These are phyloP conservation scores for Calliphora vomitoria DNA, from an alignment of 2,888 invertebrate species.

Conservation along the genomic window DNA sequence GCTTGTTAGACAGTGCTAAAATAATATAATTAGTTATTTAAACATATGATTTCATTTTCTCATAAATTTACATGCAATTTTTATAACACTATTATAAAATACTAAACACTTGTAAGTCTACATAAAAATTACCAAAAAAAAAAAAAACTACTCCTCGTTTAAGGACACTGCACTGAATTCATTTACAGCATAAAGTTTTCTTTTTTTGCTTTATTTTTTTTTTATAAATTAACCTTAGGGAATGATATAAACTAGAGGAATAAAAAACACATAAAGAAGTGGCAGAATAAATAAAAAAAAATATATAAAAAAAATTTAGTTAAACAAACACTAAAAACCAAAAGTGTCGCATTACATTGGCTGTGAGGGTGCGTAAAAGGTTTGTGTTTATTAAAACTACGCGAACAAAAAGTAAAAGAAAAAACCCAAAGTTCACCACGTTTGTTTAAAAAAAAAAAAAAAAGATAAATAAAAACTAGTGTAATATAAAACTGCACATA, in stretches of 20 bases:
- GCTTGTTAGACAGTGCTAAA: too few species aligned
- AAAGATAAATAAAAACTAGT: constrained; percentile 5
- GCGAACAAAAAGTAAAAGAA: not conserved
- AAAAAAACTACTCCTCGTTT: not conserved
- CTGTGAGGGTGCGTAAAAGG: constrained; percentile 57
- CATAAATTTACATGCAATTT: not conserved
- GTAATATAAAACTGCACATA: constrained; percentile 22
- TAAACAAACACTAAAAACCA: constrained; percentile 51
- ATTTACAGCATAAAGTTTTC: not conserved
- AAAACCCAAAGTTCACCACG: not conserved
- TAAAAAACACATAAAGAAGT: constrained; percentile 22
- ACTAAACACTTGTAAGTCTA: not conserved
- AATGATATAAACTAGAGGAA: not conserved
- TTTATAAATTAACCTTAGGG: constrained; percentile 11
- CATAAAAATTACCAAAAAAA: not conserved
- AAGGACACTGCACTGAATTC: not conserved
- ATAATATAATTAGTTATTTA: too few species aligned
- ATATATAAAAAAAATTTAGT: constrained; percentile 13
- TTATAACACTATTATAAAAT: constrained; percentile 1
- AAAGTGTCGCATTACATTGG: constrained; percentile 65
- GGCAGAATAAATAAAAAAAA: constrained; percentile 24
- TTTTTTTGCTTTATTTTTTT: not conserved
- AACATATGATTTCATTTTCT: not conserved
- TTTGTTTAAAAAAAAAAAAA: constrained; percentile 2
- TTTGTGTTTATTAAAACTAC: constrained; percentile 35